These are phyloP conservation scores for Recurvirostra avosetta DNA, from an alignment of 2,113 vertebrate species.

Conservation along the genomic window DNA sequence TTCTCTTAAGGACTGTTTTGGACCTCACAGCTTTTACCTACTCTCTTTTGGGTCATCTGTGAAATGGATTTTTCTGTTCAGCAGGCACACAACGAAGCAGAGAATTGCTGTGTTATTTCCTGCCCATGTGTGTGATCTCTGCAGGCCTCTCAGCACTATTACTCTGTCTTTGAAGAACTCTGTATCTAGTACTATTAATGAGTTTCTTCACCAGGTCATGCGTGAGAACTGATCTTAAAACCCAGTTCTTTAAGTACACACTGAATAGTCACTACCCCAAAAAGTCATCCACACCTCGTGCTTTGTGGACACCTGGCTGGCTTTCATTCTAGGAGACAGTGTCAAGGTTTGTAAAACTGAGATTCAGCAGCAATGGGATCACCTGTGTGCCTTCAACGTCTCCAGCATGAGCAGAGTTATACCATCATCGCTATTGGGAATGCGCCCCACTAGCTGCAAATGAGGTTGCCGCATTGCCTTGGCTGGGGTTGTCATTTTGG, in stretches of 20 bases:
- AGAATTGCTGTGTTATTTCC: not conserved
- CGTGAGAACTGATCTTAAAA: not conserved
- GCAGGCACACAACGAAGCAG: not conserved
- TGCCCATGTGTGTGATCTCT: not conserved
- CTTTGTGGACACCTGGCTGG: not conserved
- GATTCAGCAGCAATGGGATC: not conserved
- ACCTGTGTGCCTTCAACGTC: not conserved
- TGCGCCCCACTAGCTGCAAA: not conserved
- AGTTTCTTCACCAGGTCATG: not conserved
- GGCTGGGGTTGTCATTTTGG: not conserved
- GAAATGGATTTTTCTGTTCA: not conserved
- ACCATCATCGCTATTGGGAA: not conserved
- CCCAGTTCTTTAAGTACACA: not conserved
- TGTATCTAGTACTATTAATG: not conserved
- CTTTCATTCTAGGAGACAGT: not conserved
- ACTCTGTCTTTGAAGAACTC: not conserved
- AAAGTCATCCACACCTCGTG: not conserved
- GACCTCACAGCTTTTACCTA: not conserved
- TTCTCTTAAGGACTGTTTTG: not conserved
- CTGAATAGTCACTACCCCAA: not conserved
- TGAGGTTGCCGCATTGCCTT: not conserved
- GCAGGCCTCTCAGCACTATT: not conserved
- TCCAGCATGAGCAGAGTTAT: not conserved
- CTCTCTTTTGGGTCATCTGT: not conserved
- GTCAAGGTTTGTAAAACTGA: not conserved